These are phyloP conservation scores for Danaus plexippus DNA, from an alignment of 1,140 invertebrate species.

Conservation along the genomic window DNA sequence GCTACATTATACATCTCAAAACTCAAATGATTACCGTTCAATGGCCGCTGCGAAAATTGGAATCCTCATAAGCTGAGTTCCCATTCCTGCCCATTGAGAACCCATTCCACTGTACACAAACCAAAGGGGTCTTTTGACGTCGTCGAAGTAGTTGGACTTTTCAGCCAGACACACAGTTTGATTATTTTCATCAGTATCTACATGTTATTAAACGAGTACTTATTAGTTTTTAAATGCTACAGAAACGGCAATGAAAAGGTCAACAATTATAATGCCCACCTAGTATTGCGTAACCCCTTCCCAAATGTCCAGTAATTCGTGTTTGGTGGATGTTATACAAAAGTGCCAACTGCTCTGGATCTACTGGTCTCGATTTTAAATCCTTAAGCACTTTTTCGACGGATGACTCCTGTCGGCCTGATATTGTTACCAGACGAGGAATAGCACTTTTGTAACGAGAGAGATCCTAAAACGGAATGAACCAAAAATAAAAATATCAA, in stretches of 20 bases:
- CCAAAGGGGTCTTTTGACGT: conserved; percentile 78
- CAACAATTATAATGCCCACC: conserved; percentile 24
- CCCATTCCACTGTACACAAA: conserved; percentile 93
- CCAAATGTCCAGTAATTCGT: conserved; percentile 74
- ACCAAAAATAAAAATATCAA: conserved; percentile 21
- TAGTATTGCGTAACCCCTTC: conserved; percentile 74
- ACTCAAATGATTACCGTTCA: conserved; percentile 73
- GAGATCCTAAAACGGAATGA: conserved; percentile 23
- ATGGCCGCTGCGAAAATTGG: conserved; percentile 82
- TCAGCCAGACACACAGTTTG: conserved; percentile 45
- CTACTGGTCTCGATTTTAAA: conserved; percentile 49
- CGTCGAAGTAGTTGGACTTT: conserved; percentile 71
- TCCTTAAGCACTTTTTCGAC: conserved; percentile 33
- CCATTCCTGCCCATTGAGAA: conserved; percentile 90
- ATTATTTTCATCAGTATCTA: conserved; percentile 73
- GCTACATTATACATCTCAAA: not conserved
- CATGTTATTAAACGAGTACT: conserved; percentile 3
- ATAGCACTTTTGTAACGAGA: conserved; percentile 25
- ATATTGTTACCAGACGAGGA: conserved; percentile 30
- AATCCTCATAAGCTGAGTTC: conserved; percentile 74
- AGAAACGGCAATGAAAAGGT: conserved; percentile 73
- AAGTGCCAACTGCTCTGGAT: conserved; percentile 73
- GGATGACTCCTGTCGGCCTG: conserved; percentile 30
- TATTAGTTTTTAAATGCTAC: no score
- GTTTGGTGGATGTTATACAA: conserved; percentile 70